Evolutionary conservation across 30 jellyfish, hydroid and myxozoan species (phyloP).

Genomic region (Hydractinia echinata): DNA sequence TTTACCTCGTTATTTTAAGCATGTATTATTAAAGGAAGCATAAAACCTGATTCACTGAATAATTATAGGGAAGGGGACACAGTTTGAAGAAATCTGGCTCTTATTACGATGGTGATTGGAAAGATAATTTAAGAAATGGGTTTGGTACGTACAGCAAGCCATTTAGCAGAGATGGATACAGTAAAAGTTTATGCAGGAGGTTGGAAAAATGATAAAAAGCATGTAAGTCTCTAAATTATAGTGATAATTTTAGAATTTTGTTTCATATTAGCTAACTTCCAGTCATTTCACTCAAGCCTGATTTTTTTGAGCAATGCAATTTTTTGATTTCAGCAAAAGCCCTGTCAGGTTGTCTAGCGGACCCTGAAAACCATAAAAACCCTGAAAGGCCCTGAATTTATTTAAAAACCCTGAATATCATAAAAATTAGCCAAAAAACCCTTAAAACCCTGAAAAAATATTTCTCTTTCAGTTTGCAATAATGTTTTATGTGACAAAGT

Average conservation of each 20-base stretch:
- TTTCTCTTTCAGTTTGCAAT: no score
- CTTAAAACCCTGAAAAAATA: no score
- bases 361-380: no score
- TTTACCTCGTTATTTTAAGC: background rate
- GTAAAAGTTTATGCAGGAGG: slow-evolving; percentile 92
- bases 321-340: no score
- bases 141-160: slow-evolving; percentile 91
- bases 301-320: background rate
- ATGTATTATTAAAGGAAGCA: background rate
- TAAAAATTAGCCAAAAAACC: no score
- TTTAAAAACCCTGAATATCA: no score
- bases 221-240: slow-evolving; percentile 41
- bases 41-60: background rate
- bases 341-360: no score
- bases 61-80: slow-evolving; percentile 85
- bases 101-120: slow-evolving; percentile 98
- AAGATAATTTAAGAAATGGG: slow-evolving; percentile 74
- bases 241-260: background rate
- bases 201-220: slow-evolving; percentile 87
- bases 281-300: background rate
- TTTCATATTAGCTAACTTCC: background rate
- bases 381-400: no score
- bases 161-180: slow-evolving; percentile 35
- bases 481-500: no score
- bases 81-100: slow-evolving; percentile 84